Base-by-base conservation (phyloP, 2,113 vertebrate species). In the Gallinago jamesoni region DNA sequence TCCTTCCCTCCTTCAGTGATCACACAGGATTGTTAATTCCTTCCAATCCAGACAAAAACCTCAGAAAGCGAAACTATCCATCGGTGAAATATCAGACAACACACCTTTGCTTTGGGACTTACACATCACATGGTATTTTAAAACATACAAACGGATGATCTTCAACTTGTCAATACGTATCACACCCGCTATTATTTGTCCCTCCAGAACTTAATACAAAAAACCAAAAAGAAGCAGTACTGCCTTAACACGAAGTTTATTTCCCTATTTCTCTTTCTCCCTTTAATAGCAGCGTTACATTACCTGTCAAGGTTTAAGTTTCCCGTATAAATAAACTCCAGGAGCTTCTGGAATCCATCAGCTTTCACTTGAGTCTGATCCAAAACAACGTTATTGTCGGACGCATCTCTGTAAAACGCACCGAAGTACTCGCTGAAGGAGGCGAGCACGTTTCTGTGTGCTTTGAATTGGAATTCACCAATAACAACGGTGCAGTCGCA, bases 381-480 rank as follows among this genome's bases (percentile, higher is more conserved):
- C 96, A 99, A 86, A 41, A 98, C 98, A 27, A 98, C 97, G 60
- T 98, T 97, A 33, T 94, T 98, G 77, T 98, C 98, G 59, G 98
- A 98, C 0, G 98, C 77, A 1, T 98, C 98, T 41, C 98, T 97
- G 96, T 98, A 98, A 89, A 99, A 98, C 0, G 98, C 97, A 45
- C 98, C 98, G 79, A 99, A 99, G 97, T 99, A 99, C 69, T 99
- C 98, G 94, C 99, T 99, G 97, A 99, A 99, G 1, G 99, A 99
- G 7, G 99, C 99, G 17, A 99, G 98, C 75, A 99, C 98, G 83
- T 99, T 99, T 56, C 99, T 98, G 82, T 99, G 99, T 4, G 98
- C 98, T 86, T 97, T 98, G 97, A 99, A 99, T 55, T 98, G 98
- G 90, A 97, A 97, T 68, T 98, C 98, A 3, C 98, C 98, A 33